Evolutionary conservation across 92 coral and sea anemone species (phyloP).

Genomic region (Diadumene lineata): DNA sequence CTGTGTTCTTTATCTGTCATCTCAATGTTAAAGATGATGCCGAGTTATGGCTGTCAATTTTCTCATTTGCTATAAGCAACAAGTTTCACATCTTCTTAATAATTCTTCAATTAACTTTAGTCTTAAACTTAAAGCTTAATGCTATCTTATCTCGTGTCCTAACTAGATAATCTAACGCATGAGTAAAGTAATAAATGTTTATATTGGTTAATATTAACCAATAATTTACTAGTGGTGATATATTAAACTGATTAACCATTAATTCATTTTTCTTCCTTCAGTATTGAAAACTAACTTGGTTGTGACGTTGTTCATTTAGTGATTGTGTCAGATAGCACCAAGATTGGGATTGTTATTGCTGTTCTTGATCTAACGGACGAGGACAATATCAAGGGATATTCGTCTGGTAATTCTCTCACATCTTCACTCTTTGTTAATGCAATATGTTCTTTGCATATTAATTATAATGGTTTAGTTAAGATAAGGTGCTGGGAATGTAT

Average conservation of each 20-base stretch:
- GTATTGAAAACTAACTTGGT: slow-evolving; percentile 25
- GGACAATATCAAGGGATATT: slow-evolving; percentile 24
- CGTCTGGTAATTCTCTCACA: slow-evolving; percentile 32
- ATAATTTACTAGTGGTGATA: neutral
- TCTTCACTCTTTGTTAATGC: neutral
- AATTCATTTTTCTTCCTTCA: slow-evolving; percentile 13
- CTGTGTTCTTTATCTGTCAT: too few species aligned
- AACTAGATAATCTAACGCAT: neutral
- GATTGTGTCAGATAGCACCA: slow-evolving; percentile 46
- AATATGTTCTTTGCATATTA: neutral
- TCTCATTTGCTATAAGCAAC: too few species aligned
- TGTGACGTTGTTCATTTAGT: slow-evolving; percentile 37
- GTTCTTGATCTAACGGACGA: slow-evolving; percentile 45
- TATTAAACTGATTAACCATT: neutral
- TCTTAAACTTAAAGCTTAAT: neutral
- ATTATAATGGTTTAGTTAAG: neutral
- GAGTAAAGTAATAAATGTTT: neutral
- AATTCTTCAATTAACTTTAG: neutral
- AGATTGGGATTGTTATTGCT: slow-evolving; percentile 37
- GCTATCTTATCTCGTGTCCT: neutral
- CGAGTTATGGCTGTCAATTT: too few species aligned
- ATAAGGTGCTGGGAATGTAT: slow-evolving; percentile 24
- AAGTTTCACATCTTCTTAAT: too few species aligned
- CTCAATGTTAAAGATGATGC: too few species aligned
- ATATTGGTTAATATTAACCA: too few species aligned